Evolutionary conservation across 1,140 invertebrate species (phyloP).

Genomic region (Bombus confusus): DNA sequence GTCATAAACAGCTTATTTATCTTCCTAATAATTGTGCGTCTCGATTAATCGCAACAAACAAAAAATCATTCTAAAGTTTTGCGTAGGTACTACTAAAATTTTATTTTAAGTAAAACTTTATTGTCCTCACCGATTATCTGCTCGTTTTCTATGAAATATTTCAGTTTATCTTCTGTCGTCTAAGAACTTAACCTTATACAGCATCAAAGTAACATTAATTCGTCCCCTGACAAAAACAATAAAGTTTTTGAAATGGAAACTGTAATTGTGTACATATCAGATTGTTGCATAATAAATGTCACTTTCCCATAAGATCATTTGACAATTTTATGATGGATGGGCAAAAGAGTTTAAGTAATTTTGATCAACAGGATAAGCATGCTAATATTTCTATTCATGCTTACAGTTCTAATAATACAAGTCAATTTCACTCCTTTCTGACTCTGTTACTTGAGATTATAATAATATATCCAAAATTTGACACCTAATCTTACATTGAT

Average conservation of each 20-base stretch:
- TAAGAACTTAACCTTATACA: constrained; percentile 40
- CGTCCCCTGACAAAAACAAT: not conserved
- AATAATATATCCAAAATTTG: too few relatives aligned
- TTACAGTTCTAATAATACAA: too few relatives aligned
- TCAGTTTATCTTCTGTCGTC: not conserved
- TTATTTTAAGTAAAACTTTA: constrained; percentile 8
- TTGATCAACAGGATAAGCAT: too few relatives aligned
- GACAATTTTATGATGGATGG: not conserved
- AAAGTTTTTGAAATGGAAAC: not conserved
- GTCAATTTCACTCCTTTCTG: too few relatives aligned
- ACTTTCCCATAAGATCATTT: not conserved
- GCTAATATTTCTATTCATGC: too few relatives aligned
- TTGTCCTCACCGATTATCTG: not conserved
- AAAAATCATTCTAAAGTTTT: constrained; percentile 69
- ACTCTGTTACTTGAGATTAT: too few relatives aligned
- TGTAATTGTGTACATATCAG: not conserved
- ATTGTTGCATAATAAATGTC: not conserved
- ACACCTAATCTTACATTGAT: too few relatives aligned
- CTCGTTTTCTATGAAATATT: not conserved
- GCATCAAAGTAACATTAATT: not conserved
- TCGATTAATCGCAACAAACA: constrained; percentile 67
- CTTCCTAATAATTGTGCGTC: constrained; percentile 71
- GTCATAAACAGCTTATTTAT: constrained; percentile 76
- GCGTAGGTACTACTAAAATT: constrained; percentile 64
- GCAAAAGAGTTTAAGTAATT: too few relatives aligned